Base-by-base conservation (phyloP, 2,888 invertebrate species). In the Tetranychus truncatus region DNA sequence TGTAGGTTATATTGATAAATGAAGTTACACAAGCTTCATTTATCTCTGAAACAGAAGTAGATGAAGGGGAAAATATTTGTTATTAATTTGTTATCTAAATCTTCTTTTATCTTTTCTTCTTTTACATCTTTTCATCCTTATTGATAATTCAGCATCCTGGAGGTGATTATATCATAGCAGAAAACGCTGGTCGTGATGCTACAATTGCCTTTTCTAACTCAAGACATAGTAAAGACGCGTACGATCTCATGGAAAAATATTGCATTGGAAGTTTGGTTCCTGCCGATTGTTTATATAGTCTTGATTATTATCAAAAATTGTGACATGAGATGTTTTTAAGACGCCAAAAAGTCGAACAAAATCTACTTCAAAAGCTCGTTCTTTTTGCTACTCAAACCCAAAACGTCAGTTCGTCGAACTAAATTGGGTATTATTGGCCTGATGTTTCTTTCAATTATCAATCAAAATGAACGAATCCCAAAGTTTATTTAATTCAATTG, bases 151-250 rank as follows among this genome's bases (percentile, higher is more conserved):
- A 24, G 46, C 92, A 93, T 83, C 92, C 92, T 0, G 92, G 92
- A 75, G 92, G 92, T 8, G 86, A 86, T 15, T 91, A 92, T 78
- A 86, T 92, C 21, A 87, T 93, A 79, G 82, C 91, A 79, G 92
- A 93, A 80, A 88, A 91, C 82, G 92, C 91, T 0, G 92, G 92
- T 0, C 86, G 89, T 15, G 92, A 92, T 82, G 91, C 91, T 0
- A 91, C 90, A 45, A 85, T 89, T 1, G 89, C 91, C 0, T 92
- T 91, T 83, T 86, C 89, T 20, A 88, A 90, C 73, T 88, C 89
- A 0, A 91, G 91, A 0, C 92, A 92, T 81, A 88, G 89, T 5
- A 84, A 85, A 18, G 85, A 84, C 77, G 90, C 91, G 0, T 83
- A 86, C 45, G 85, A 86, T 77, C 86, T 87, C 34, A 84, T 92